Percentiles rank a stretch among this genome's conserved stretches.
phyloP scores from a whole-genome alignment of 2,113 vertebrate genomes.

The Tachycineta bicolor region DNA sequence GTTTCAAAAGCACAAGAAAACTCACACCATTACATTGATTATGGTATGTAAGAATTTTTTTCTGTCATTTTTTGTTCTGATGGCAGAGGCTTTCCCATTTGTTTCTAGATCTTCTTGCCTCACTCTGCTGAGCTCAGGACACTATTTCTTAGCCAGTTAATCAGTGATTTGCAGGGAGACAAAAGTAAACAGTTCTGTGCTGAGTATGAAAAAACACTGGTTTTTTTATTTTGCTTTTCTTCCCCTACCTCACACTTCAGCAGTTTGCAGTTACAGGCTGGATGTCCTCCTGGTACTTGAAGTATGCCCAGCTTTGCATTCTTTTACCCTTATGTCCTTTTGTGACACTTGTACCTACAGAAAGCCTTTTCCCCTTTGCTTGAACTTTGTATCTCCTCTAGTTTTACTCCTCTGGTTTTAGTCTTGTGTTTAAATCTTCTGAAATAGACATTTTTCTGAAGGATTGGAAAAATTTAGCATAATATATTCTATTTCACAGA shows the following conservation, averaged over 20 bases:
- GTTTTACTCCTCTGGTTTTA: not conserved
- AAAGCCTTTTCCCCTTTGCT: not conserved
- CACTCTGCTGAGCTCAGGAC: not conserved
- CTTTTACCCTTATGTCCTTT: not conserved
- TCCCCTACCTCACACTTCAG: not conserved
- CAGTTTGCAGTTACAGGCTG: not conserved
- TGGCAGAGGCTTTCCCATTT: not conserved
- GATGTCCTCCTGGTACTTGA: not conserved
- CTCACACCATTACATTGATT: not conserved
- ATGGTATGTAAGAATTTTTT: not conserved
- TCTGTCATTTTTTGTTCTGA: not conserved
- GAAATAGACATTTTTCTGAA: not conserved
- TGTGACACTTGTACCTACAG: not conserved
- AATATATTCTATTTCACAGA: not conserved
- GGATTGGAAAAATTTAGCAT: not conserved
- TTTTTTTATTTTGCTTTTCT: not conserved
- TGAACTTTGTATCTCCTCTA: not conserved
- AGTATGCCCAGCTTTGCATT: not conserved
- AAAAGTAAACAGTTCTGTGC: not conserved
- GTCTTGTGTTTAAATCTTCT: not conserved
- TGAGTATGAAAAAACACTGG: not conserved
- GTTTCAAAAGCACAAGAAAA: not conserved
- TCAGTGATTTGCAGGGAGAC: not conserved
- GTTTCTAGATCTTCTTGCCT: not conserved
- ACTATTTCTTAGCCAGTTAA: not conserved